Base-by-base conservation (phyloP, 2,888 invertebrate species). In the Philopedon plagiatum region DNA sequence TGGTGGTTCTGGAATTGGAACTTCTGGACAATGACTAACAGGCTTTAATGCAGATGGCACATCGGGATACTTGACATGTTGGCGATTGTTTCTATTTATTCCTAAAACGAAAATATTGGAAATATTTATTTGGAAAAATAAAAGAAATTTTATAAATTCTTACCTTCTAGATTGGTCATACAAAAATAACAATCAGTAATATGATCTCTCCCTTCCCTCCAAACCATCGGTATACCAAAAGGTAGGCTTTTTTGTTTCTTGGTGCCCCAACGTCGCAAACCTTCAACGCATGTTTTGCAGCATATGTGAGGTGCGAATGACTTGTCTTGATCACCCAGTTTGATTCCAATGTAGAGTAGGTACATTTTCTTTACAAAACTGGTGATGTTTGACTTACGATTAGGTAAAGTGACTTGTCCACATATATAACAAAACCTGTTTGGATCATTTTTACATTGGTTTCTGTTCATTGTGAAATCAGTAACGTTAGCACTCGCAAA, bases 351-450 rank as follows among this genome's bases (percentile, higher is more conserved):
- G 7, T 26, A 26, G 26, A 7, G 4, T 26, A 26, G 26, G 7
- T 7, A 26, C 26, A 26, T 44, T 44, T 44, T 44, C n/a, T 15
- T n/a, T 8, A 44, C 44, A 44, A 44, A n/a, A 15, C 44, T n/a
- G 1, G 44, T 44, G 44, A 44, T 44, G 8, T 44, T 44, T 44
- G 44, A 15, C 44, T 15, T 15, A 44, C 18, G 44, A 44, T 44
- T 44, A 44, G 44, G 18, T 44, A 44, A 44, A 44, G 44, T 44
- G n/a, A 39, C 11, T 39, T 39, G 18, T 15, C 44, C 44, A 44
- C 44, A 44, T 44, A 44, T 44, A 44, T 44, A 44, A 44, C 44
- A 44, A 44, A 44, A 44, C 15, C 1, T 44, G 44, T 44, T 15
- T 13, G 44, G 44, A 15, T 44, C 44, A 13, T 44, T 44, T 44